Base-by-base conservation (phyloP, 2,888 invertebrate species). In the Tupiocoris notatus region DNA sequence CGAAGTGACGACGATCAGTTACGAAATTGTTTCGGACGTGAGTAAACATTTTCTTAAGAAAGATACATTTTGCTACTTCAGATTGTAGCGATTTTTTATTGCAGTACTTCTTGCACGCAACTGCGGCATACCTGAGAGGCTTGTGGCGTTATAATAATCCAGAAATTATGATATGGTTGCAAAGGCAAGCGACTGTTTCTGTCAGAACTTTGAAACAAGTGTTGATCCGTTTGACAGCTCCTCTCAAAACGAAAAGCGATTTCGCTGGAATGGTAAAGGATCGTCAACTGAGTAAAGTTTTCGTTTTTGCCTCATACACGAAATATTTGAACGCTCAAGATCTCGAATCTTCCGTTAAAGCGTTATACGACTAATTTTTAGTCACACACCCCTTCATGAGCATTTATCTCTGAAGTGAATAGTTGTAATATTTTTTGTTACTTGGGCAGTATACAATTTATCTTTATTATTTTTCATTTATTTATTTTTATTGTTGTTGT, bases 111-210 rank as follows among this genome's bases (percentile, higher is more conserved):
- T 58, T 58, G n/a, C 18, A 54, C 58, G 25, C 57, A 9, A 58
- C 54, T 16, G 64, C 21, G 12, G 64, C 75, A 9, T 75, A 75
- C 54, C 66, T 75, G n/a, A 64, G 75, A n/a, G 23, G 65, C 23
- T 65, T 75, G 66, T 20, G 57, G 22, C 6, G 25, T 9, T 57
- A 18, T n/a, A 62, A 57, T 18, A 75, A 75, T 22, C n/a, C 12
- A n/a, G 75, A 75, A 20, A 65, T 75, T n/a, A 56, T 65, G 18
- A 21, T 6, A 16, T 75, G 75, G 75, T 18, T 66, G 25, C 64
- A 65, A 12, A 64, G 39, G 25, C 57, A 75, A 17, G 75, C 75
- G 9, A 24, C 24, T 12, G 54, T 57, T 12, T 64, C 64, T 3
- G 20, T 24, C 20, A 75, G 21, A 57, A 64, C 59, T 20, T 22